Evolutionary conservation across 2,888 invertebrate species (phyloP).

Genomic region (Tachystola acroxantha): DNA sequence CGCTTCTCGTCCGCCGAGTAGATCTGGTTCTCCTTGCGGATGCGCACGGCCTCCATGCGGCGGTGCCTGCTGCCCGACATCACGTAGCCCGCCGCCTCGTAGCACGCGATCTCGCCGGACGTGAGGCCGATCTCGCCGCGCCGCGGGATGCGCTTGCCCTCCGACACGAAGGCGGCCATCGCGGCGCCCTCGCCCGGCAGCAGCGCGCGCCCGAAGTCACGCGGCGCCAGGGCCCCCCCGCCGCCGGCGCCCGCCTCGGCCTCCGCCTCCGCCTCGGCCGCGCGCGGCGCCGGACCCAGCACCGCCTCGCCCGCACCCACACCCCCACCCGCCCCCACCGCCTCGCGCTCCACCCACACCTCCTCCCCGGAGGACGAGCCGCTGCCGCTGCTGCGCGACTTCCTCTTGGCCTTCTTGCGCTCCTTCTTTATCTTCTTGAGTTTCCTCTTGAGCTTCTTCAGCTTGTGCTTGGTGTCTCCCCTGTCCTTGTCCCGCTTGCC

Average conservation of each 20-base stretch:
- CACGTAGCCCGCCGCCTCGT: neutral
- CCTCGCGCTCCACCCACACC: slow-evolving; percentile 78
- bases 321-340: neutral
- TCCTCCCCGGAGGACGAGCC: slow-evolving; percentile 67
- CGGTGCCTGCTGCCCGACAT: slow-evolving; percentile 82
- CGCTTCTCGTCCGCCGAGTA: slow-evolving; percentile 99
- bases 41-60: slow-evolving; percentile 99
- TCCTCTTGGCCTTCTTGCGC: slow-evolving; percentile 70
- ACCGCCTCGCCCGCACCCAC: slow-evolving; percentile 2
- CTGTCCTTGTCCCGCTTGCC: slow-evolving; percentile 62
- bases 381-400: slow-evolving; percentile 55
- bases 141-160: slow-evolving; percentile 98
- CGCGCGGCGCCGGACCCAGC: slow-evolving; percentile 8
- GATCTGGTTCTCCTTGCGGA: slow-evolving; percentile 99
- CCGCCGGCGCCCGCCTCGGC: slow-evolving; percentile 25
- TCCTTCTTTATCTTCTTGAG: slow-evolving; percentile 75
- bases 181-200: slow-evolving; percentile 99
- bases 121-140: slow-evolving; percentile 99
- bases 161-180: slow-evolving; percentile 99
- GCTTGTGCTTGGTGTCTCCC: slow-evolving; percentile 76
- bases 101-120: slow-evolving; percentile 93
- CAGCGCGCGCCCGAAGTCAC: slow-evolving; percentile 94
- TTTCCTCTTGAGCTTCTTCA: slow-evolving; percentile 76
- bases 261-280: slow-evolving; percentile 22
- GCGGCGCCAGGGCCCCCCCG: slow-evolving; percentile 51